Conservation (phyloP, 2,797 vertebrate species). For the Acridotheres tristis region DNA sequence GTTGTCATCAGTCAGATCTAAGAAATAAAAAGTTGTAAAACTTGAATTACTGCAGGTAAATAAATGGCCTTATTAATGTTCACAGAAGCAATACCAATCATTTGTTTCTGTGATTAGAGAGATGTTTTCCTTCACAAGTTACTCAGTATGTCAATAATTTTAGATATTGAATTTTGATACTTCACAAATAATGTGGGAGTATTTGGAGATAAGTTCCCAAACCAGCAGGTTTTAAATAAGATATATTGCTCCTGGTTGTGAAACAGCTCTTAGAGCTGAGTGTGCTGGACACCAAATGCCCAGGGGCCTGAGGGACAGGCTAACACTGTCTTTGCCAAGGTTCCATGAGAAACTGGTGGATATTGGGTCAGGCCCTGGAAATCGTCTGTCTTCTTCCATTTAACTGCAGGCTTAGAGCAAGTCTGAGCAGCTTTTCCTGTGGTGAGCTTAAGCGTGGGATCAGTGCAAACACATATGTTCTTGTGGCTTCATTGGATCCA, state of each 20-base stretch:
- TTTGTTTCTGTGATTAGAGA: neutral
- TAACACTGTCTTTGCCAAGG: neutral
- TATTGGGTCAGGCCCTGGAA: neutral
- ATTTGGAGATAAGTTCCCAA: constrained; percentile 6
- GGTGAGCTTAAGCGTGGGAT: neutral
- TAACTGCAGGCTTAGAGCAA: constrained; percentile 22
- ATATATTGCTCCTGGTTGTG: neutral
- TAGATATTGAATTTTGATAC: neutral
- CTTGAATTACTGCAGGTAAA: neutral
- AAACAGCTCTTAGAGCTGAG: neutral
- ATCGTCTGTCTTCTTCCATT: neutral
- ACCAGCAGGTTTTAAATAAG: neutral
- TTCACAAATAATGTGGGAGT: neutral
- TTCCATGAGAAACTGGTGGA: neutral
- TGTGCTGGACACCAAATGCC: accelerated
- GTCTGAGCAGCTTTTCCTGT: constrained; percentile 33
- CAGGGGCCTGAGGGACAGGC: neutral
- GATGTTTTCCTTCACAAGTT: neutral
- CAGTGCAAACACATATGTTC: constrained; percentile 19
- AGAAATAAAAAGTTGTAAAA: neutral
- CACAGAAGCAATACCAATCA: neutral
- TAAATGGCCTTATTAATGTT: neutral
- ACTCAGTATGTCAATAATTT: neutral
- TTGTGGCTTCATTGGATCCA: neutral
- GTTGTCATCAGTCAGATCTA: neutral